phyloP scores from a whole-genome alignment of 2,888 invertebrate genomes.

The Lampropteryx suffumata region DNA sequence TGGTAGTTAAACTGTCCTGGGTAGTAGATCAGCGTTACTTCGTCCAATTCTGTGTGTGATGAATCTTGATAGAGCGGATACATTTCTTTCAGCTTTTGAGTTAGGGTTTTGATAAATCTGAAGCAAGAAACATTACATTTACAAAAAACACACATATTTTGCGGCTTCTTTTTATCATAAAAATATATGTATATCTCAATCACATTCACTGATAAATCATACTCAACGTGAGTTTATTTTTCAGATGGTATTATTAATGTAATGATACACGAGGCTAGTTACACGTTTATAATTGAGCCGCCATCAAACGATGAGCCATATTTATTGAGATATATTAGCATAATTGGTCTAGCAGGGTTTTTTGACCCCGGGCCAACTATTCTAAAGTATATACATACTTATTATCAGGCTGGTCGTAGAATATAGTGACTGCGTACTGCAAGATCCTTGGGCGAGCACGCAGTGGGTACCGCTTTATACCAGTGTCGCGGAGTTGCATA shows the following conservation, averaged over 20 bases:
- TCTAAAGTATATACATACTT: conserved; percentile 84
- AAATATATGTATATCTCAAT: too few relatives aligned
- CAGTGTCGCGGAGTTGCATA: conserved; percentile 94
- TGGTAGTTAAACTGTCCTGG: conserved; percentile 93
- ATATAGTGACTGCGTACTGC: conserved; percentile 95
- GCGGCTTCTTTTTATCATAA: neutral
- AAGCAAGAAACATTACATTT: conserved; percentile 44
- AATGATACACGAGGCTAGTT: too few relatives aligned
- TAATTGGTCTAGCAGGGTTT: too few relatives aligned
- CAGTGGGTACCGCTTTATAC: conserved; percentile 93
- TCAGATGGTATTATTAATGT: too few relatives aligned
- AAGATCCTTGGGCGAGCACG: conserved; percentile 92
- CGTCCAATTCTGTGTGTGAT: conserved; percentile 64
- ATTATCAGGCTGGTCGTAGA: conserved; percentile 90
- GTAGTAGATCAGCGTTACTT: conserved; percentile 88
- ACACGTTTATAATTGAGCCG: too few relatives aligned
- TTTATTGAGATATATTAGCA: too few relatives aligned
- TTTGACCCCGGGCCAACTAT: too few relatives aligned
- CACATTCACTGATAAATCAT: too few relatives aligned
- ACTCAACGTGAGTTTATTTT: too few relatives aligned
- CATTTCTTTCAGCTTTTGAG: conserved; percentile 85
- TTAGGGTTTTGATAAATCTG: conserved; percentile 90
- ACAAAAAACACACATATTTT: too few relatives aligned
- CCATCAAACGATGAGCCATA: too few relatives aligned
- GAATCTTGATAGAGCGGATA: conserved; percentile 88